Conservation (phyloP, 2,113 vertebrate species). For the Alces alces region DNA sequence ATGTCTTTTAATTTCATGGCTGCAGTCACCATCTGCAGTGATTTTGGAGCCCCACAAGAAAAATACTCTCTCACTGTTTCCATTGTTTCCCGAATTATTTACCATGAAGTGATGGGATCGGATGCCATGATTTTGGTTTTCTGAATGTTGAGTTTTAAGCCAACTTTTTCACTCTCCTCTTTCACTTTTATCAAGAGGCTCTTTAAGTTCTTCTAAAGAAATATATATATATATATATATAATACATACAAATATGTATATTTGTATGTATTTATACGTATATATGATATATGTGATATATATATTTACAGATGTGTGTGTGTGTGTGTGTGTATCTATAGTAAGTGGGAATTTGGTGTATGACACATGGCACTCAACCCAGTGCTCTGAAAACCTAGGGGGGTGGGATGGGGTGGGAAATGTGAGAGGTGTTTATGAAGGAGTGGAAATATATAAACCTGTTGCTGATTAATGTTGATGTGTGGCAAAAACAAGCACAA, state of each 20-base stretch:
- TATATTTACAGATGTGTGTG: rapidly evolving
- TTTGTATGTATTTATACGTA: neutral
- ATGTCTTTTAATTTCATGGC: neutral
- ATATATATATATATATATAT: neutral
- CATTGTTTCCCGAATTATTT: neutral
- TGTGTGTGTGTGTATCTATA: neutral
- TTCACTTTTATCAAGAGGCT: neutral
- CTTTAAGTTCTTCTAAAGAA: neutral
- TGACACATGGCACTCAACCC: neutral
- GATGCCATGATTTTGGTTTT: neutral
- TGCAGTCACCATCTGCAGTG: neutral
- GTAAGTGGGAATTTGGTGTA: neutral
- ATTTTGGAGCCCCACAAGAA: neutral
- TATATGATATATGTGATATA: neutral
- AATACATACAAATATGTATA: too few relatives aligned
- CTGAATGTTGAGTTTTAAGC: neutral
- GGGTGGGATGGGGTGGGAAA: neutral
- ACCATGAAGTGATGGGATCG: neutral
- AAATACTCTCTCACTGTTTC: neutral
- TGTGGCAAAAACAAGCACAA: neutral
- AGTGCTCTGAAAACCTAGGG: neutral
- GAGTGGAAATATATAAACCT: neutral
- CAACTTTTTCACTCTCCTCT: neutral
- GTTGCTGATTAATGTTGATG: neutral
- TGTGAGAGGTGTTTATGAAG: neutral